These are phyloP conservation scores for Endotricha flammealis DNA, from an alignment of 2,888 invertebrate species.

Conservation along the genomic window DNA sequence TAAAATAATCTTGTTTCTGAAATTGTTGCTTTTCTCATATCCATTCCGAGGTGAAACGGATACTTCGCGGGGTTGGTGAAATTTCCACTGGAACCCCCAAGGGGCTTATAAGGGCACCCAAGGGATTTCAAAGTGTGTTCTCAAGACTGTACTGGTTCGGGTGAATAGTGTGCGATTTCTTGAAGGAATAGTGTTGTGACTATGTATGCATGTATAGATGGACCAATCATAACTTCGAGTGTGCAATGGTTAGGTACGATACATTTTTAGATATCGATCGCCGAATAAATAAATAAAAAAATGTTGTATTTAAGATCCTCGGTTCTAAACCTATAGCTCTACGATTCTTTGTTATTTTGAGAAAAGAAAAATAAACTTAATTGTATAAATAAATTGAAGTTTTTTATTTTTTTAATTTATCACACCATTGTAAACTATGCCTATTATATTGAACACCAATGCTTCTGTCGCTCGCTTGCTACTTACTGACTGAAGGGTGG, in stretches of 20 bases:
- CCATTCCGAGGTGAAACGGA: too few relatives aligned
- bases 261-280: slow-evolving; percentile 35
- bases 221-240: slow-evolving; percentile 42
- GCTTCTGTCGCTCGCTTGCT: too few relatives aligned
- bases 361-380: slow-evolving; percentile 64
- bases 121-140: slow-evolving; percentile 30
- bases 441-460: too few relatives aligned
- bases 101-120: too few relatives aligned
- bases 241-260: slow-evolving; percentile 28
- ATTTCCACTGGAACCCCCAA: too few relatives aligned
- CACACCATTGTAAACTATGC: too few relatives aligned
- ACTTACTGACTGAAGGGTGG: too few relatives aligned
- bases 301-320: slow-evolving; percentile 48
- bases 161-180: slow-evolving; percentile 26
- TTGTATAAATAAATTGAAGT: slow-evolving; percentile 56
- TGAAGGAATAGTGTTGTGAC: slow-evolving; percentile 32
- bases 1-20: too few relatives aligned
- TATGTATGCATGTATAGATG: slow-evolving; percentile 34
- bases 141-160: slow-evolving; percentile 46
- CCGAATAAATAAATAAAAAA: slow-evolving; percentile 35
- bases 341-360: slow-evolving; percentile 69
- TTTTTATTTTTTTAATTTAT: slow-evolving; percentile 8
- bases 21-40: too few relatives aligned
- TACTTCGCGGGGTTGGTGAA: too few relatives aligned
- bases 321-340: slow-evolving; percentile 70